Evolutionary conservation across 2,888 invertebrate species (phyloP), one percentile per base, ranked within the genome.

Genomic region (Vannuccia rotundouncinata): DNA sequence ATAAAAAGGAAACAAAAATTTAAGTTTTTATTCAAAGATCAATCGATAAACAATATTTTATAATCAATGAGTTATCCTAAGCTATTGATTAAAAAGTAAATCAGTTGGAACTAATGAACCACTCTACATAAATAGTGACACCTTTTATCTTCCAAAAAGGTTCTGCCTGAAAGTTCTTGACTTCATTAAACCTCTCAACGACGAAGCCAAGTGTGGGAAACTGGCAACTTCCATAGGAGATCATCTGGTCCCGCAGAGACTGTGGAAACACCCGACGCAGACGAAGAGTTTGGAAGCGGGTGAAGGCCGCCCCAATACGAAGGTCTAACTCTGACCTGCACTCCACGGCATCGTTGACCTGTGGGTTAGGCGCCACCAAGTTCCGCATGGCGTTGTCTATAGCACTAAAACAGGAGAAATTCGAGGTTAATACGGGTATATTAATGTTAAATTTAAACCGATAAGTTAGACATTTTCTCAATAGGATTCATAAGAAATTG

Each of bases 161-260:
- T 89, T 99, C 97, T 0, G 94, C 90, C 5, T 95, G 91, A 89
- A 99, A 99, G 82, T 91, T 92, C 87, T 95, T 92, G 75, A 95
- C 87, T 82, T 95, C 94, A 86, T 95, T 92, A 87, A 93, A 98
- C 78, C 99, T 91, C 88, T 99, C 96, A 0, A 96, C 98, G n/a
- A 99, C 97, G 91, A 99, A 99, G 0, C 99, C 99, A n/a, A 99
- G 90, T 0, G 99, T 99, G 1, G 99, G 99, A 88, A 99, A 98
- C 89, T 99, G 99, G 86, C 99, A 99, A 81, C 95, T 95, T 0
- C 99, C 99, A 87, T 99, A 99, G 88, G 97, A 98, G 75, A 99
- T 93, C 0, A 97, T 87, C 86, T 92, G 92, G 80, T 93, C 91
- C 0, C 92, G 90, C 66, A 90, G 83, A 0, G 86, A 84, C 31